Evolutionary conservation across 2,888 invertebrate species (phyloP).

Genomic region (Orchesellides sinensis): DNA sequence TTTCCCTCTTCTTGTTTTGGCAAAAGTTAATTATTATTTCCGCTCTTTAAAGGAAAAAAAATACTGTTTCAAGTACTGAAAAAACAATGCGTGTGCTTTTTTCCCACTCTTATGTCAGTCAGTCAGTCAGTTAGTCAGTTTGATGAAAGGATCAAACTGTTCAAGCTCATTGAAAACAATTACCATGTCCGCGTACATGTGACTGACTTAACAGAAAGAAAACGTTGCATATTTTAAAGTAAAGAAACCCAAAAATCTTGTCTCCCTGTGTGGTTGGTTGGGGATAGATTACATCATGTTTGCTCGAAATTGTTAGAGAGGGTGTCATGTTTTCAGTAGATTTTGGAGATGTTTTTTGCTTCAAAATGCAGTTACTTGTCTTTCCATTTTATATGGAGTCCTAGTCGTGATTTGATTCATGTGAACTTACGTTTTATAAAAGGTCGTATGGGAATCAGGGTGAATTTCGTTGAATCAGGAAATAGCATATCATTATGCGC

Average conservation of each 20-base stretch:
- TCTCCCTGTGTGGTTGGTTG: too few species aligned
- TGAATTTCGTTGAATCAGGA: slow-evolving; percentile 64
- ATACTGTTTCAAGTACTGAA: neutral
- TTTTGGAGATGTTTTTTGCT: slow-evolving; percentile 3
- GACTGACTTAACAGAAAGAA: too few species aligned
- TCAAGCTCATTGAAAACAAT: slow-evolving; percentile 32
- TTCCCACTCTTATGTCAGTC: slow-evolving; percentile 60
- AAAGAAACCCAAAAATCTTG: too few species aligned
- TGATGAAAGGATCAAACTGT: slow-evolving; percentile 27
- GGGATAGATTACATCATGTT: too few species aligned
- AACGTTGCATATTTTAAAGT: too few species aligned
- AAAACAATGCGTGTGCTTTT: neutral
- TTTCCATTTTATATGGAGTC: slow-evolving; percentile 32
- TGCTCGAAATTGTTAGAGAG: too few species aligned
- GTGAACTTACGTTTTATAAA: slow-evolving; percentile 37
- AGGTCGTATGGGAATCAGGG: slow-evolving; percentile 61
- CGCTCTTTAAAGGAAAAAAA: slow-evolving; percentile 29
- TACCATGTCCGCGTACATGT: slow-evolving; percentile 9
- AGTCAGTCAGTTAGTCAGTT: slow-evolving; percentile 57
- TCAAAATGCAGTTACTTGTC: slow-evolving; percentile 47
- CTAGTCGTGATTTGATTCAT: slow-evolving; percentile 36
- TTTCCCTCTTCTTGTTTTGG: slow-evolving; percentile 60
- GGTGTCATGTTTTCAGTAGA: too few species aligned
- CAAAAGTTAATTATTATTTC: slow-evolving; percentile 63
- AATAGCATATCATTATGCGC: slow-evolving; percentile 57